Base-by-base conservation (phyloP, 2,888 invertebrate species). In the Xanthorhoe spadicearia region DNA sequence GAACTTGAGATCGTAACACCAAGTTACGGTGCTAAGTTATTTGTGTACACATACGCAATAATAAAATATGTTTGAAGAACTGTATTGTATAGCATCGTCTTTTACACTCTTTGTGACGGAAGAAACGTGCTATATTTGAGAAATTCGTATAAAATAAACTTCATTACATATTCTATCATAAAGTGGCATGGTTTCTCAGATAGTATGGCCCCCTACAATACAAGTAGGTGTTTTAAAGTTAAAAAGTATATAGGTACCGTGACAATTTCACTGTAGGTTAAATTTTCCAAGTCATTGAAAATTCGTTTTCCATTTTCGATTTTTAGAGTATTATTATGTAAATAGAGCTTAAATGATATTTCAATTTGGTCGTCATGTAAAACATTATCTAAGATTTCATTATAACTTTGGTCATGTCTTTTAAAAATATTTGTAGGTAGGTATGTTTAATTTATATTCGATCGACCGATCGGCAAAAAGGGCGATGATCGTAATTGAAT, bases 1-100 rank as follows among this genome's bases (percentile, higher is more conserved):
- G 64, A 73, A 79, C 82, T 82, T 84, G 80, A 74, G 74, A 75
- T 80, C 82, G 82, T 85, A 84, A 81, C 71, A 66, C n/a, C 6
- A 23, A 43, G 72, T 82, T 83, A 85, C 77, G 83, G 82, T 76
- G 46, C 71, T 74, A 63, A 59, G 63, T 69, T 71, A 61, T 68
- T 64, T 72, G 71, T 68, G 71, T 61, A 61, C 78, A 81, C 77
- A 62, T 32, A 70, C 75, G 74, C 77, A 51, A 56, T 55, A 50
- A 60, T 62, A 75, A 75, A 70, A 65, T 63, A 71, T 76, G 23
- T 61, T 69, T 67, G 2, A 48, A 48, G 3, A 13, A 13, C 8
- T 64, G 62, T 71, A 60, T 71, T 66, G 66, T 55, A 72, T 74
- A 73, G 64, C 54, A 28, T 23, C 69, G 19, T 61, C 68, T 61